Base-by-base conservation (phyloP, 2,888 invertebrate species). In the Tipula unca region DNA sequence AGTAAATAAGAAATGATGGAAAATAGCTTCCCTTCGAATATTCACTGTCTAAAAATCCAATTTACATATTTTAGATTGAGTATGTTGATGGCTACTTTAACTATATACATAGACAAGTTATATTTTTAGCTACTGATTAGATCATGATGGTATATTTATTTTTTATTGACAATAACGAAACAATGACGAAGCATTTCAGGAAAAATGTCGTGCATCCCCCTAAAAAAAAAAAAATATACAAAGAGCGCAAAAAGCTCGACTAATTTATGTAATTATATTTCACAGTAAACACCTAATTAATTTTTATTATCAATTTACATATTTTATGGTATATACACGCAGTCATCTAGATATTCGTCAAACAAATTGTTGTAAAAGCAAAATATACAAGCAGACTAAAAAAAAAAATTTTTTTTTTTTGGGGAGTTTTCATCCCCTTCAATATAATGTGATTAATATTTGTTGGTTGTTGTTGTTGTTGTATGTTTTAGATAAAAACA, bases 211-310 rank as follows among this genome's bases (percentile, higher is more conserved):
- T n/a, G 48, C 20, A 20, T 25, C 69, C 1, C 20, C 25, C 25
- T 25, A 3, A 69, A 69, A 10, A 25, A 69, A 25, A 20, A 20
- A 25, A 69, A 25, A 5, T 10, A 8, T 17, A 17, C n/a, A n/a
- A n/a, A n/a, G n/a, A n/a, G n/a, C n/a, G n/a, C n/a, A 54, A 20
- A 54, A n/a, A 54, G 20, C 48, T 69, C 69, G 25, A 69, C 69
- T 69, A 69, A 69, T 69, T 69, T 69, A 69, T 69, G 25, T 69
- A 69, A 69, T 69, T 69, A 69, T 69, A 69, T 69, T 69, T 69
- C 69, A 69, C 69, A 69, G 69, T 69, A 20, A 69, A 69, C 69
- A 69, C 69, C 69, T 69, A 69, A 69, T 69, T 69, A 69, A 69
- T 25, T 69, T 69, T 69, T 69, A 69, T 69, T 69, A 69, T 69